These are phyloP conservation scores for Pelochelys cantorii DNA, from an alignment of 2,797 vertebrate species.

Conservation along the genomic window DNA sequence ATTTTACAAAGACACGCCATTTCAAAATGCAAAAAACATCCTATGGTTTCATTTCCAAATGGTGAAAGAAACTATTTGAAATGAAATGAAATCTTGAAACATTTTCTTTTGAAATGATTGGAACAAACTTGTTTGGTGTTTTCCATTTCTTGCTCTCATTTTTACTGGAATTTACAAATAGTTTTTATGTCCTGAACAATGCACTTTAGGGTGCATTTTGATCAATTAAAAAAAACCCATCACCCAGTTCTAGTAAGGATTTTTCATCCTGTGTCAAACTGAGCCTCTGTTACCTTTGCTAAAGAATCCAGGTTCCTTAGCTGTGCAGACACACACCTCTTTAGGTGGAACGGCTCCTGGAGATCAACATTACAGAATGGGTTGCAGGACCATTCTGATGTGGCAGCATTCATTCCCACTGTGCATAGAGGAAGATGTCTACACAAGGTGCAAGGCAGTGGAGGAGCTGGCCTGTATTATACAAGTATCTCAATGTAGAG, in stretches of 20 bases:
- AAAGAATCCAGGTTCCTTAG: background rate
- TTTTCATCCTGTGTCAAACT: background rate
- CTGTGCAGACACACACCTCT: background rate
- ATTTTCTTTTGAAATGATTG: background rate
- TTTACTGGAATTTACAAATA: background rate
- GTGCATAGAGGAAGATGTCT: background rate
- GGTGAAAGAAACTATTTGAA: background rate
- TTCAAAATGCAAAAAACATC: background rate
- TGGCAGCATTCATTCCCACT: background rate
- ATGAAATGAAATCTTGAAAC: background rate
- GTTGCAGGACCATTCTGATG: background rate
- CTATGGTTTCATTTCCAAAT: background rate
- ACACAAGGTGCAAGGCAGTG: background rate
- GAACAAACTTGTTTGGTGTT: background rate
- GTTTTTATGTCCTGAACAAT: background rate
- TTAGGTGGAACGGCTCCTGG: background rate
- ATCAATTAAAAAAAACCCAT: background rate
- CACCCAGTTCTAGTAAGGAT: background rate
- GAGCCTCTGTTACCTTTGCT: no score
- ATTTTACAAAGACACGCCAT: background rate
- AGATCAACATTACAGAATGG: no score
- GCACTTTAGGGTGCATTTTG: background rate
- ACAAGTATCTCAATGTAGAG: background rate
- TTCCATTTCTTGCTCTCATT: background rate
- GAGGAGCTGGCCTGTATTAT: background rate